These are phyloP conservation scores for Laupala kohalensis DNA, from an alignment of 1,140 invertebrate species.

Conservation along the genomic window DNA sequence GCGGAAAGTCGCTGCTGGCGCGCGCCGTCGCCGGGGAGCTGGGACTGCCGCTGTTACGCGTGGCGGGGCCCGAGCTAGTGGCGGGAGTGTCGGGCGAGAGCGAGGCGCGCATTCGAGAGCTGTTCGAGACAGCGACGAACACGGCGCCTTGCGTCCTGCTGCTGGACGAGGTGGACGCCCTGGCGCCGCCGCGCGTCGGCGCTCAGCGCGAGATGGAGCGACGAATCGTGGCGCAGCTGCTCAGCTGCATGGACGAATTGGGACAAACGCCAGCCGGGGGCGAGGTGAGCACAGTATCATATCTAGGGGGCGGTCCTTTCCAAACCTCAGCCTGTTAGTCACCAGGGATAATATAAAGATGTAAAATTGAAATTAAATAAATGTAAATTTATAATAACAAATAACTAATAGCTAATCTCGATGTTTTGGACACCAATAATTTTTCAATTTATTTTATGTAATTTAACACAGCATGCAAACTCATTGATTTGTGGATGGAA, in stretches of 20 bases:
- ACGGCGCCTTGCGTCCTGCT: slow-evolving; percentile 77
- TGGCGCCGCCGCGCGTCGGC: slow-evolving; percentile 72
- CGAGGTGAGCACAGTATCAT: not conserved
- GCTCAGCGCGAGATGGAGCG: slow-evolving; percentile 91
- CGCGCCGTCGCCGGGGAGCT: slow-evolving; percentile 78
- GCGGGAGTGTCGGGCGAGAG: slow-evolving; percentile 93
- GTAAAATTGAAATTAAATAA: too few species aligned
- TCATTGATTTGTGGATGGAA: too few species aligned
- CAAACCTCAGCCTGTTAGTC: too few species aligned
- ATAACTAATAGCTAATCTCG: too few species aligned
- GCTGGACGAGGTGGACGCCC: slow-evolving; percentile 87
- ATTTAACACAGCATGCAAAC: too few species aligned
- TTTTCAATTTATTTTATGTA: too few species aligned
- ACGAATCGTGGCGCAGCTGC: slow-evolving; percentile 83
- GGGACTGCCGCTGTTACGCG: slow-evolving; percentile 62
- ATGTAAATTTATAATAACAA: too few species aligned
- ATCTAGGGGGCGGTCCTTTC: too few species aligned
- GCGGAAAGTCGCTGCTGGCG: slow-evolving; percentile 83
- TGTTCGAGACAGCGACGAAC: slow-evolving; percentile 72
- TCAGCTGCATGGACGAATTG: slow-evolving; percentile 63
- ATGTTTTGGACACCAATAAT: too few species aligned
- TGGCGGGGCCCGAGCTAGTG: slow-evolving; percentile 81
- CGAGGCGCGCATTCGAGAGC: slow-evolving; percentile 77
- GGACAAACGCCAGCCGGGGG: not conserved
- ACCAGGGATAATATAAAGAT: too few species aligned